These are phyloP conservation scores for Channa argus DNA, from an alignment of 2,113 vertebrate genomes.

Conservation along the genomic window DNA sequence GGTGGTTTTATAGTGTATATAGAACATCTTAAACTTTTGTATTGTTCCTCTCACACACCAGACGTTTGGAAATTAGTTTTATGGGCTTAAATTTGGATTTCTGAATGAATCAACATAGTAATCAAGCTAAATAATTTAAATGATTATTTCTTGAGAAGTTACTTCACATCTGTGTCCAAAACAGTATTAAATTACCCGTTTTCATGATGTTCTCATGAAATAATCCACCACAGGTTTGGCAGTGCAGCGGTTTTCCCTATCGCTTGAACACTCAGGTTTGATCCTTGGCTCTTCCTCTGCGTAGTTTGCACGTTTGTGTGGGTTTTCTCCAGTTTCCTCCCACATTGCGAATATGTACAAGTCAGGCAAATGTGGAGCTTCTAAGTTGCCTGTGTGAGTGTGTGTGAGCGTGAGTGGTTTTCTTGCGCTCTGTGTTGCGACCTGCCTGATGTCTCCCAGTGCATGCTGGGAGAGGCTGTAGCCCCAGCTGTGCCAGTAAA, in stretches of 20 bases:
- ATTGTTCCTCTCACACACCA: too few species aligned
- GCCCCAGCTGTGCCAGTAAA: conserved; percentile 53
- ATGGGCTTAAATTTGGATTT: too few species aligned
- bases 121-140: too few species aligned
- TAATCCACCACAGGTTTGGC: conserved; percentile 2
- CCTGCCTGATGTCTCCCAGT: conserved; percentile 58
- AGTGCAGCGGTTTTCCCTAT: conserved; percentile 41
- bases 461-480: conserved; percentile 68
- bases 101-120: too few species aligned
- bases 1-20: too few species aligned
- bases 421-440: conserved; percentile 64
- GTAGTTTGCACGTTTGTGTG: conserved; percentile 59
- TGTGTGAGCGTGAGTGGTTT: conserved; percentile 53
- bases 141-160: too few species aligned
- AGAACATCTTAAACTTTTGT: neutral
- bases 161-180: neutral
- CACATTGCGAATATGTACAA: conserved; percentile 48
- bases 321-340: conserved; percentile 61
- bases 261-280: conserved; percentile 49
- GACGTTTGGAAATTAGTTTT: too few species aligned
- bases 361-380: conserved; percentile 61
- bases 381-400: conserved; percentile 55
- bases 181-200: neutral
- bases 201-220: conserved; percentile 4
- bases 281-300: conserved; percentile 54